A percentile compares a stretch with the other conserved stretches of the same genome.
phyloP scores from a whole-genome alignment of 2,888 invertebrate species.

The Himalopsyche tibetana region DNA sequence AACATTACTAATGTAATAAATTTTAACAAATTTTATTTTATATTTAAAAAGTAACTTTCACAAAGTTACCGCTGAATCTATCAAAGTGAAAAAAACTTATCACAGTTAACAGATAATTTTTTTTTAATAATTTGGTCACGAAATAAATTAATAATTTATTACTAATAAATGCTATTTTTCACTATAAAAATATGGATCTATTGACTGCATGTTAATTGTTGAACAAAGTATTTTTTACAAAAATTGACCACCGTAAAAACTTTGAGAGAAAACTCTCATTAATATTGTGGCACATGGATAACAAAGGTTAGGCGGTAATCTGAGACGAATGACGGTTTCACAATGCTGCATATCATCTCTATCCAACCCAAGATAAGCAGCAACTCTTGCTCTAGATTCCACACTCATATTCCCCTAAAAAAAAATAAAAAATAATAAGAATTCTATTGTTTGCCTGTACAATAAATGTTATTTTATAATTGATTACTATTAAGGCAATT shows the following conservation, averaged over 20 bases:
- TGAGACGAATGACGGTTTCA: neutral
- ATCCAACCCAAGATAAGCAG: conserved; percentile 4
- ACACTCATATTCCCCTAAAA: neutral
- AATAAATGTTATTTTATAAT: neutral
- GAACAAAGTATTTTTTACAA: neutral
- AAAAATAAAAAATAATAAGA: neutral
- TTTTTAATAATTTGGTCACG: too few relatives aligned
- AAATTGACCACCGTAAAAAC: neutral
- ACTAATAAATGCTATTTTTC: too few relatives aligned
- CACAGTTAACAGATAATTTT: too few relatives aligned
- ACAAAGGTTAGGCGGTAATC: neutral
- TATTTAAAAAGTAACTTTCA: too few relatives aligned
- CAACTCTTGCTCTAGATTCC: conserved; percentile 19
- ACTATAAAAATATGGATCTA: too few relatives aligned
- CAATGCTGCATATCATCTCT: neutral
- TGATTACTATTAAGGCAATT: neutral
- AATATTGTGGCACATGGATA: conserved; percentile 25
- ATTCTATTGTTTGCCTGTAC: too few relatives aligned
- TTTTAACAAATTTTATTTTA: too few relatives aligned
- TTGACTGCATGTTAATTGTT: too few relatives aligned
- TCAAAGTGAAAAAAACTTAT: too few relatives aligned
- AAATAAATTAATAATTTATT: too few relatives aligned
- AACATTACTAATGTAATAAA: too few relatives aligned
- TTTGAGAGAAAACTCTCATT: neutral
- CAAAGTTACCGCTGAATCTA: too few relatives aligned